Base-by-base conservation (phyloP, 2,888 invertebrate genomes). In the Calliopum simillimum region DNA sequence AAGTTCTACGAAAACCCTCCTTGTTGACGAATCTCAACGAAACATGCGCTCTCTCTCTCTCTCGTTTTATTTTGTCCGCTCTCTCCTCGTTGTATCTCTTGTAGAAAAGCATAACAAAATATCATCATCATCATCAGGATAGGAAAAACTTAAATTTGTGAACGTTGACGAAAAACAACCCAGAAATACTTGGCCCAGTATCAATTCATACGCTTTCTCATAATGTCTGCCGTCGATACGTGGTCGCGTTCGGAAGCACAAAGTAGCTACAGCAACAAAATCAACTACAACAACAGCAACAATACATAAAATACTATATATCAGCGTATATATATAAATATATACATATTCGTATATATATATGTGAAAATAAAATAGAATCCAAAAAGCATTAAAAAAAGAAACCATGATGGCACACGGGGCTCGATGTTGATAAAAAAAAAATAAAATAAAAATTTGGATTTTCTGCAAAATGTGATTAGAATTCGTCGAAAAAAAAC, bases 141-240 rank as follows among this genome's bases (percentile, higher is more conserved):
- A 59, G 67, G 59, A 67, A 66, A 64, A 67, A 67, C 59, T 67
- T 23, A 56, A 56, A 21, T 56, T 64, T 56, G 56, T 41, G 70
- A 64, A 70, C 67, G 67, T 68, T 59, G 67, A 33, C 59, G 67
- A 73, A 78, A 79, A 78, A 73, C 79, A 78, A 77, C 79, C 77
- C 77, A 78, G 78, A 79, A 79, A 76, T 76, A 75, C 76, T 80
- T 83, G 82, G 82, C 84, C 85, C 84, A 85, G 84, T 84, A 85
- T 84, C 84, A 84, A 81, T 83, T 85, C 81, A 82, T 82, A 82
- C 84, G 83, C 81, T 83, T 84, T 84, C 82, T 82, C 79, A 84
- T 83, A 80, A 83, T 83, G 83, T 83, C 82, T 80, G 79, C 81
- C 77, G 79, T 78, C 80, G 80, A 78, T 78, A 78, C 73, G 76